phyloP scores from a whole-genome alignment of 2,113 vertebrate species.

The Thermophis baileyi region DNA sequence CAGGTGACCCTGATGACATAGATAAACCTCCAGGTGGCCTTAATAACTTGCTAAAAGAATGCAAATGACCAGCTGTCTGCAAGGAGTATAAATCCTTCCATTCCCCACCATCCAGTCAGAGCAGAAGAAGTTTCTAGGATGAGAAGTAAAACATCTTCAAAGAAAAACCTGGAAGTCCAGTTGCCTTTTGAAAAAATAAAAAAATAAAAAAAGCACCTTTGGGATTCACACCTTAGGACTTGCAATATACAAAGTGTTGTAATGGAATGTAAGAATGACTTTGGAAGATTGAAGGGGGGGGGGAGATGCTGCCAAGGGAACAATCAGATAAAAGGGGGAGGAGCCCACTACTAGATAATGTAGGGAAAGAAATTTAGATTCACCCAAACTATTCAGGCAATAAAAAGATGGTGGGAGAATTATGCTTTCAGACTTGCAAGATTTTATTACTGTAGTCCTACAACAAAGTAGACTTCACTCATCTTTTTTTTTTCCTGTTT shows the following conservation, averaged over 20 bases:
- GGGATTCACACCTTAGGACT: not conserved
- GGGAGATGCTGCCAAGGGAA: not conserved
- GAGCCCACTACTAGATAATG: not conserved
- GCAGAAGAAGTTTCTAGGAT: no score
- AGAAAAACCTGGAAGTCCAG: no score
- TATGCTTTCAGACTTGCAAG: not conserved
- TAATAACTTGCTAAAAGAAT: no score
- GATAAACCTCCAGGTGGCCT: no score
- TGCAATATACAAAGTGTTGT: not conserved
- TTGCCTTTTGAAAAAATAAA: no score
- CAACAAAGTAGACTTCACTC: not conserved
- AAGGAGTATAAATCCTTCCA: no score
- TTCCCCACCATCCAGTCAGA: no score
- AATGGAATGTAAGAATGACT: not conserved
- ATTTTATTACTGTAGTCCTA: not conserved
- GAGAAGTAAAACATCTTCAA: no score
- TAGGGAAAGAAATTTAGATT: not conserved
- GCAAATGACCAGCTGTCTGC: no score
- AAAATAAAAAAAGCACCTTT: no score
- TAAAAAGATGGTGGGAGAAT: not conserved
- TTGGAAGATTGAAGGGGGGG: not conserved
- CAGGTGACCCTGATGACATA: no score
- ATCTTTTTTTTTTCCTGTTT: accelerated
- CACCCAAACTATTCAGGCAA: not conserved
- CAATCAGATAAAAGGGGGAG: not conserved